phyloP scores from a whole-genome alignment of 2,888 invertebrate genomes.

The Leistus spinibarbis region DNA sequence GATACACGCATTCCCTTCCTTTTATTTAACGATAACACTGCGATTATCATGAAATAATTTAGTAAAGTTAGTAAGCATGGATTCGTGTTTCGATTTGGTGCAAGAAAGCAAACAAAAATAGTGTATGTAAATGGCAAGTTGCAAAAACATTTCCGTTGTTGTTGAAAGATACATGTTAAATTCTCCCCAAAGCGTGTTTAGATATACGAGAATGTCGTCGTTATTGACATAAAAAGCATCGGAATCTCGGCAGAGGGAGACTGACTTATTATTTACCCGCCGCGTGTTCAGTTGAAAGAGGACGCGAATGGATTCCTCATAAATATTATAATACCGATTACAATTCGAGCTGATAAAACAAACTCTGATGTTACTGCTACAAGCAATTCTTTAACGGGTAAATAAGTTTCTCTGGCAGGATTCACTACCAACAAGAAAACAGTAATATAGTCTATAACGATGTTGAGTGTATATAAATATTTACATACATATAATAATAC shows the following conservation, averaged over 20 bases:
- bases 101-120: too few species aligned
- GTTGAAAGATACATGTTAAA: not conserved
- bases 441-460: too few species aligned
- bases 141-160: too few species aligned
- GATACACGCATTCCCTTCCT: not conserved
- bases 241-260: not conserved
- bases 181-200: not conserved
- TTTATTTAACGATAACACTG: not conserved
- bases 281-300: constrained; percentile 1
- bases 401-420: too few species aligned
- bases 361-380: not conserved
- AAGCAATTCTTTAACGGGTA: not conserved
- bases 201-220: not conserved
- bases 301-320: constrained; percentile 21
- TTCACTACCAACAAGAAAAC: too few species aligned
- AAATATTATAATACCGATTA: constrained; percentile 38
- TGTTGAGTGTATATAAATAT: too few species aligned
- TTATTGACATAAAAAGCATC: constrained; percentile 5
- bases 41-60: not conserved
- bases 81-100: constrained; percentile 24
- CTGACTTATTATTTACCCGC: constrained; percentile 2
- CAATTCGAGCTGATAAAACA: constrained; percentile 20
- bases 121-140: too few species aligned
- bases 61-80: not conserved
- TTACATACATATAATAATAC: too few species aligned